Evolutionary conservation across 92 coral and sea anemone species (phyloP).

Genomic region (Zoanthus sansibaricus): DNA sequence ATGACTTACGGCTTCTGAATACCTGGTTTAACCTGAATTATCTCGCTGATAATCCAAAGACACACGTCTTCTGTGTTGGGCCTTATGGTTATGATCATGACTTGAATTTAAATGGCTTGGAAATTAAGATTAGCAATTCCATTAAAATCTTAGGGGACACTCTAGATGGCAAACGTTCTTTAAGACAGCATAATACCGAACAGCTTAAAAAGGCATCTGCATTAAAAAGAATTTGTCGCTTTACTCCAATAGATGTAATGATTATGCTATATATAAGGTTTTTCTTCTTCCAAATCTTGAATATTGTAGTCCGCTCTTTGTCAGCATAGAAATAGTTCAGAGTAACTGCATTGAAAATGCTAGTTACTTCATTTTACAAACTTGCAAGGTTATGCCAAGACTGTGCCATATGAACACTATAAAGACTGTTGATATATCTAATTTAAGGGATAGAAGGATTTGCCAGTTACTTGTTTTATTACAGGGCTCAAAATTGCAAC

Average conservation of each 20-base stretch:
- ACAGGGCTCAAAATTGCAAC: no score
- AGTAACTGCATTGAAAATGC: not conserved
- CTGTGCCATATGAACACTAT: conserved; percentile 7
- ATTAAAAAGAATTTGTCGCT: conserved; percentile 44
- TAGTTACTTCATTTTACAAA: conserved; percentile 20
- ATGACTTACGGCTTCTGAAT: no score
- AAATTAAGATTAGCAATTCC: conserved; percentile 32
- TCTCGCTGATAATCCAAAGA: conserved; percentile 30
- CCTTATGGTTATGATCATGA: conserved; percentile 42
- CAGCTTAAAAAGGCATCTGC: conserved; percentile 56
- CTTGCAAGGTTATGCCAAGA: not conserved
- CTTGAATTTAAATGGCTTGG: conserved; percentile 29
- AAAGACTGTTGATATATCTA: not conserved
- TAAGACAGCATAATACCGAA: conserved; percentile 15
- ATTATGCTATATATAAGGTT: no score
- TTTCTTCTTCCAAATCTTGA: no score
- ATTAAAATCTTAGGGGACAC: conserved; percentile 3
- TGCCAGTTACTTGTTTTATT: conserved; percentile 16
- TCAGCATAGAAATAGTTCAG: no score
- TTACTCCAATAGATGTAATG: conserved; percentile 48
- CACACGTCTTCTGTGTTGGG: conserved; percentile 47
- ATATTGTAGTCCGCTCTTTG: no score
- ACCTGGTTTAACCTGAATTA: no score
- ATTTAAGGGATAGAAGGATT: conserved; percentile 26
- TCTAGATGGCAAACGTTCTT: conserved; percentile 29